Evolutionary conservation across 2,113 vertebrate species (phyloP).

Genomic region (Columbina picui): DNA sequence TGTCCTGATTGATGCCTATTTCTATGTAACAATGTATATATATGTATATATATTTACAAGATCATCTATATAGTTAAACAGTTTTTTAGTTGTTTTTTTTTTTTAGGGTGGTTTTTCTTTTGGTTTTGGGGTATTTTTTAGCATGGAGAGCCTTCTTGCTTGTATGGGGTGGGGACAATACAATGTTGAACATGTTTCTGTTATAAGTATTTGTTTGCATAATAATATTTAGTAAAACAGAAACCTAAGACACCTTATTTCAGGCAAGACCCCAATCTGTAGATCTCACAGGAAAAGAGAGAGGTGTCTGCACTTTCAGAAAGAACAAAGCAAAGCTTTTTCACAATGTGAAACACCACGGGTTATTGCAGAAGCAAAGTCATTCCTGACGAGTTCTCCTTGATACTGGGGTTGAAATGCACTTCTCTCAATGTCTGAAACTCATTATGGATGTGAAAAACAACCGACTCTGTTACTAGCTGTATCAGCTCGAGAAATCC

Average conservation of each 20-base stretch:
- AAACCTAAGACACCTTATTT: not conserved
- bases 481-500: not conserved
- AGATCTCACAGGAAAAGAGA: not conserved
- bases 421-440: slow-evolving; percentile 38
- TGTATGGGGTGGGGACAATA: not conserved
- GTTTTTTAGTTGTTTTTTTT: not conserved
- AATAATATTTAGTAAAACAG: not conserved
- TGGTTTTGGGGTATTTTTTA: not conserved
- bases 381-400: not conserved
- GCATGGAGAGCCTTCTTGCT: not conserved
- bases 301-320: not conserved
- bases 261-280: not conserved
- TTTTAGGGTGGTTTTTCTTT: not conserved
- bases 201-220: not conserved
- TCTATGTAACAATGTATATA: not conserved
- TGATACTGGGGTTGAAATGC: not conserved
- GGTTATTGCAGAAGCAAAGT: not conserved
- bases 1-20: not conserved
- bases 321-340: not conserved
- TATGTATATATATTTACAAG: not conserved
- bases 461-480: not conserved
- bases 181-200: not conserved
- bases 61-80: not conserved
- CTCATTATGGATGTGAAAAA: not conserved
- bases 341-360: not conserved